Conservation (phyloP, 1,140 invertebrate species). For the Anthonomus grandis region DNA sequence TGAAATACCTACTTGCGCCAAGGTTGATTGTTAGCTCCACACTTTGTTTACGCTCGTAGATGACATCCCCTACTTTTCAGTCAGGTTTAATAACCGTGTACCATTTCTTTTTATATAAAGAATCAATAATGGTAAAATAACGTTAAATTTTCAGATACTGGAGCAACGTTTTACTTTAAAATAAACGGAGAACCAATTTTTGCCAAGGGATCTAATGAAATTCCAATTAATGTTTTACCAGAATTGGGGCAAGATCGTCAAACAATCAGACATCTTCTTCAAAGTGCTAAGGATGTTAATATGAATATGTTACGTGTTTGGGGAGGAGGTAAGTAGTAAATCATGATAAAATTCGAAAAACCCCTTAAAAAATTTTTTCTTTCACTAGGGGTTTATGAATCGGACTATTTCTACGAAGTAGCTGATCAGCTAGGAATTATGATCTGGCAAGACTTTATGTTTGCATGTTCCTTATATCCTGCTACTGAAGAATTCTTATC, state of each 20-base stretch:
- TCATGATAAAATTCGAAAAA: not conserved
- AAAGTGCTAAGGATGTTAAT: slow-evolving; percentile 71
- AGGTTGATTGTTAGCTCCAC: too few relatives aligned
- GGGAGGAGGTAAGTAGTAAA: slow-evolving; percentile 66
- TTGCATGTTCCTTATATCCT: slow-evolving; percentile 96
- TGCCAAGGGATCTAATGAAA: slow-evolving; percentile 95
- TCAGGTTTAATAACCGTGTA: too few relatives aligned
- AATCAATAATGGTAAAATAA: not conserved
- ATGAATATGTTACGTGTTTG: slow-evolving; percentile 96
- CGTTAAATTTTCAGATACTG: slow-evolving; percentile 48
- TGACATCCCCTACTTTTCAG: too few relatives aligned
- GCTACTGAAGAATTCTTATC: slow-evolving; percentile 49
- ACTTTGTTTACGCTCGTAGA: too few relatives aligned
- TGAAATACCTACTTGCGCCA: too few relatives aligned
- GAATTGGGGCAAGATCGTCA: slow-evolving; percentile 60
- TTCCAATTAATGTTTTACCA: slow-evolving; percentile 85
- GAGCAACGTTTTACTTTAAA: slow-evolving; percentile 83
- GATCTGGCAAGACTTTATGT: slow-evolving; percentile 96
- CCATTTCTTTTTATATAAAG: too few relatives aligned
- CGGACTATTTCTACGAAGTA: slow-evolving; percentile 84
- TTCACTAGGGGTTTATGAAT: slow-evolving; percentile 79
- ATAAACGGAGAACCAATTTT: slow-evolving; percentile 90
- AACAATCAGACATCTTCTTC: slow-evolving; percentile 56
- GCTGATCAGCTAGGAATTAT: slow-evolving; percentile 79
- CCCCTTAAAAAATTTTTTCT: not conserved